A percentile compares a stretch with the other conserved stretches of the same genome.
Conservation (phyloP, 2,113 vertebrate species). For the Engystomops pustulosus region DNA sequence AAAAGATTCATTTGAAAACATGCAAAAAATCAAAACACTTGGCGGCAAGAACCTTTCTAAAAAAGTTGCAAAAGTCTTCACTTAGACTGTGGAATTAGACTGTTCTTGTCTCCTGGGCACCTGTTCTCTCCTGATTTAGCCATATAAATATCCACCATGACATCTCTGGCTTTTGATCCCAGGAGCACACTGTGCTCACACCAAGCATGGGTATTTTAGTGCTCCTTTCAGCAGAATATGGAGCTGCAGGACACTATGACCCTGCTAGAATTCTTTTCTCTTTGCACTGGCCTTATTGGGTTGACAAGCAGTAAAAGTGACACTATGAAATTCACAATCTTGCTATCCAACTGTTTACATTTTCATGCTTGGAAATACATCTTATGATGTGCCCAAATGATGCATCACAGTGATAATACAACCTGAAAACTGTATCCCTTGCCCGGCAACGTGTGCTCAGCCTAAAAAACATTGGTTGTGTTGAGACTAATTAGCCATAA, state of each 20-base stretch:
- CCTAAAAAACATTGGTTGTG: background rate
- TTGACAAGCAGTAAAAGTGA: slow-evolving; percentile 59
- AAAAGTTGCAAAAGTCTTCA: too few species aligned
- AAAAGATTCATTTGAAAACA: too few species aligned
- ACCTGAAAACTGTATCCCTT: slow-evolving; percentile 22
- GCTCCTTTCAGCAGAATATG: slow-evolving; percentile 49
- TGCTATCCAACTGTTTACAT: slow-evolving; percentile 56
- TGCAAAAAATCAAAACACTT: too few species aligned
- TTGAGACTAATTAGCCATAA: background rate
- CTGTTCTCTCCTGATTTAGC: background rate
- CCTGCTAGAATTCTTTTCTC: slow-evolving; percentile 58
- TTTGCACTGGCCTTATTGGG: slow-evolving; percentile 5
- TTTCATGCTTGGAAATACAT: slow-evolving; percentile 59
- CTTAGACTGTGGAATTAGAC: too few species aligned
- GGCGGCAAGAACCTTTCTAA: too few species aligned
- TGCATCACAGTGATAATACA: slow-evolving; percentile 34
- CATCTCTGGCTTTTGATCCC: background rate
- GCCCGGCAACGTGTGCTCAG: slow-evolving; percentile 20
- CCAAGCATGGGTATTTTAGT: background rate
- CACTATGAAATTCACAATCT: slow-evolving; percentile 39
- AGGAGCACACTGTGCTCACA: background rate
- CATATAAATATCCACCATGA: background rate
- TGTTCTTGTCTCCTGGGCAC: too few species aligned
- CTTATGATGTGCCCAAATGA: slow-evolving; percentile 52
- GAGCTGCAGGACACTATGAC: slow-evolving; percentile 38